Evolutionary conservation across 2,797 vertebrate genomes (phyloP).

Genomic region (Pseudochirops corinnae): DNA sequence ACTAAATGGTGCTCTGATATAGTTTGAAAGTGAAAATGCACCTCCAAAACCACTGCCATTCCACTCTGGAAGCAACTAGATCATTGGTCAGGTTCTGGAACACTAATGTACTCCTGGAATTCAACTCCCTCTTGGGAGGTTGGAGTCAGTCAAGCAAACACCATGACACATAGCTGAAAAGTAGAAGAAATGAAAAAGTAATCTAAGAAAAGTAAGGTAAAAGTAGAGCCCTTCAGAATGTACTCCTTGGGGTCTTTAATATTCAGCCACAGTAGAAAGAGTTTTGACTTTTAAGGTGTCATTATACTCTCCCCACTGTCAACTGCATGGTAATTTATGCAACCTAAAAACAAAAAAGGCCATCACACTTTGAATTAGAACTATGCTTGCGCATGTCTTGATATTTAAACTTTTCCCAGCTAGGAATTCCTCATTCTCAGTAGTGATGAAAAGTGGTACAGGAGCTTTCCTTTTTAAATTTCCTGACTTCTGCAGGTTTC

Average conservation of each 20-base stretch:
- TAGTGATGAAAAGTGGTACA: not conserved
- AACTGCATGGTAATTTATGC: conserved; percentile 32
- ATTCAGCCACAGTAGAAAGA: conserved; percentile 52
- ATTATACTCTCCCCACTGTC: not conserved
- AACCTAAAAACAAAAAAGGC: conserved; percentile 30
- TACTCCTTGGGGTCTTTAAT: conserved; percentile 34
- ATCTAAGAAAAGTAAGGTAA: conserved; percentile 44
- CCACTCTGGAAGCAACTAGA: not conserved
- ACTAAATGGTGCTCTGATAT: not conserved
- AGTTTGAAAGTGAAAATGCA: conserved; percentile 17
- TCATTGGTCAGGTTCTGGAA: conserved; percentile 39
- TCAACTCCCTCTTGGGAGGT: conserved; percentile 25
- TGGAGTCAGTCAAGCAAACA: conserved; percentile 35
- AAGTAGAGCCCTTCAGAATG: conserved; percentile 32
- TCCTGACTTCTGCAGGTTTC: not conserved
- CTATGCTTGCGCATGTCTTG: conserved; percentile 15
- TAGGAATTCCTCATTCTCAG: conserved; percentile 17
- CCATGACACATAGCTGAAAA: conserved; percentile 3
- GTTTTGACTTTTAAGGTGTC: conserved; percentile 33
- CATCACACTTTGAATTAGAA: not conserved
- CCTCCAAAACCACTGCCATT: not conserved
- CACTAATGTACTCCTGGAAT: conserved; percentile 20
- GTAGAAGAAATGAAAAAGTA: conserved; percentile 60
- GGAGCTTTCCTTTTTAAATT: not conserved
- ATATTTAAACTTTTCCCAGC: conserved; percentile 29